Evolutionary conservation across 2,113 vertebrate genomes (phyloP).

Genomic region (Nannobrachium achirus): DNA sequence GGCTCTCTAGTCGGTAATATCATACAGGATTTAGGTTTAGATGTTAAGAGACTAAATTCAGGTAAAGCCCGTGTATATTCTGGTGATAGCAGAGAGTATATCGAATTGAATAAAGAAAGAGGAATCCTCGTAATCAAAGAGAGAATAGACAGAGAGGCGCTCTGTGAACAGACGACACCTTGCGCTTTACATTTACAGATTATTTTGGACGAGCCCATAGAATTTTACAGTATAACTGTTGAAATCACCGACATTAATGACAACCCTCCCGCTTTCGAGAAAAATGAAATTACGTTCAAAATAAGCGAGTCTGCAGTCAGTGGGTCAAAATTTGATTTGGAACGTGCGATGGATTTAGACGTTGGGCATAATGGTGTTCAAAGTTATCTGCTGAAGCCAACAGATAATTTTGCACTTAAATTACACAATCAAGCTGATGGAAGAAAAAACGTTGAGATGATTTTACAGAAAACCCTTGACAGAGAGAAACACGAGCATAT

Average conservation of each 20-base stretch:
- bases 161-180: slow-evolving; percentile 62
- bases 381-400: slow-evolving; percentile 68
- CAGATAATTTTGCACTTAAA: slow-evolving; percentile 61
- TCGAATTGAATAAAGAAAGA: slow-evolving; percentile 49
- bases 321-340: slow-evolving; percentile 72
- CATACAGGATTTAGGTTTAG: slow-evolving; percentile 60
- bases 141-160: slow-evolving; percentile 73
- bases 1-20: slow-evolving; percentile 72
- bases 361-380: slow-evolving; percentile 74
- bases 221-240: too few relatives aligned
- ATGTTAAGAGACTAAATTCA: slow-evolving; percentile 6
- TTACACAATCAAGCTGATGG: slow-evolving; percentile 36
- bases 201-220: too few relatives aligned
- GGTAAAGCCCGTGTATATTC: slow-evolving; percentile 55
- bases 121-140: slow-evolving; percentile 61
- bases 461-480: slow-evolving; percentile 51
- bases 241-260: slow-evolving; percentile 66
- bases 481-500: slow-evolving; percentile 39
- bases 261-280: slow-evolving; percentile 71
- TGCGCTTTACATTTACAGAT: slow-evolving; percentile 50
- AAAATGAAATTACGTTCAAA: slow-evolving; percentile 61
- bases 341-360: slow-evolving; percentile 77
- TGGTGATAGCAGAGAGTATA: slow-evolving; percentile 54
- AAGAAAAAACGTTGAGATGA: slow-evolving; percentile 55
- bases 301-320: slow-evolving; percentile 64